These are phyloP conservation scores for Heliconius cydno DNA, from an alignment of 2,888 invertebrate species.

Conservation along the genomic window DNA sequence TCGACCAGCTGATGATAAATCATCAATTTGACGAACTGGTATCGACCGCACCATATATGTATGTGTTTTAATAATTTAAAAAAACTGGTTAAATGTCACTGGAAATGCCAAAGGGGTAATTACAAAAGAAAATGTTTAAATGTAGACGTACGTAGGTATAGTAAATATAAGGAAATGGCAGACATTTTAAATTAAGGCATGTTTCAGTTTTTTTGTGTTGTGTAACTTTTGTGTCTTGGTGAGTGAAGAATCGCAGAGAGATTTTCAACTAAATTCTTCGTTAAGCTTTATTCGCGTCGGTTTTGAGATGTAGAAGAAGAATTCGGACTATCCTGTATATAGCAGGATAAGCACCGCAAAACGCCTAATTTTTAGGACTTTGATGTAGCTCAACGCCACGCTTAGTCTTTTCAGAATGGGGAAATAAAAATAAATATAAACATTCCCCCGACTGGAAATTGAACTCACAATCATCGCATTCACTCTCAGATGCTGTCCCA, in stretches of 20 bases:
- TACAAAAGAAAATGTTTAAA: neutral
- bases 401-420: no score
- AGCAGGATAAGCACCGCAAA: no score
- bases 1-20: slow-evolving; percentile 11
- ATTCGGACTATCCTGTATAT: no score
- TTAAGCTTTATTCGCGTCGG: no score
- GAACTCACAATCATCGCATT: no score
- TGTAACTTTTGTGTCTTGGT: neutral
- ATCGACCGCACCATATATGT: slow-evolving; percentile 8
- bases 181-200: neutral
- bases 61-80: neutral
- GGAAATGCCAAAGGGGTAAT: slow-evolving; percentile 5
- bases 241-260: neutral
- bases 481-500: no score
- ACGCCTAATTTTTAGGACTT: no score
- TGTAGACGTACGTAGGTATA: neutral
- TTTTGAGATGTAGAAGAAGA: no score
- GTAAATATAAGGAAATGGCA: slow-evolving; percentile 11
- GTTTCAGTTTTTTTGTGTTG: neutral
- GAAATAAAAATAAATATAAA: no score
- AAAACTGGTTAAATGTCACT: slow-evolving; percentile 11
- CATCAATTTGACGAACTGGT: neutral
- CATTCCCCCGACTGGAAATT: no score
- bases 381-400: no score
- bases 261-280: neutral